Evolutionary conservation across 2,797 vertebrate genomes (phyloP).

Genomic region (Sebastes paucispinis): DNA sequence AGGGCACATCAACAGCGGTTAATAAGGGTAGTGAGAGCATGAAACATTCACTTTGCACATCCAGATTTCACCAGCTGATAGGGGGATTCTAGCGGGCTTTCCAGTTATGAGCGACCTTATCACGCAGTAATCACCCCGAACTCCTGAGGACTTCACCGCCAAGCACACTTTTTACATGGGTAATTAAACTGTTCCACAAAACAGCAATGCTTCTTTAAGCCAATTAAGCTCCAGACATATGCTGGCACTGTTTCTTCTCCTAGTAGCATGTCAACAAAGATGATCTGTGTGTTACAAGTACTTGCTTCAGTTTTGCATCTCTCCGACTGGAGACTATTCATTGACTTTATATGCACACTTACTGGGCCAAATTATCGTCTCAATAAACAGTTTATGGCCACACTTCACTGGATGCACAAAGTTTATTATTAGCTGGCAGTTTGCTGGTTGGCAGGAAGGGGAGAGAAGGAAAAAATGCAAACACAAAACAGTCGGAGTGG

Average conservation of each 20-base stretch:
- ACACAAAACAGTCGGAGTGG: conserved; percentile 69
- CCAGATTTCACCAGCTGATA: conserved; percentile 23
- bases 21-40: conserved; percentile 23
- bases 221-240: conserved; percentile 26
- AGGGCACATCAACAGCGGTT: conserved; percentile 14
- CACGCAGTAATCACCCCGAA: conserved; percentile 24
- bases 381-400: conserved; percentile 68
- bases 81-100: conserved; percentile 12
- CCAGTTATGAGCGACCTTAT: conserved; percentile 21
- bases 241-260: neutral
- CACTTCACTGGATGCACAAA: conserved; percentile 62
- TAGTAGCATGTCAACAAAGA: conserved; percentile 27
- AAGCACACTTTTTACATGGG: conserved; percentile 24
- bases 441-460: conserved; percentile 59
- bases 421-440: conserved; percentile 74
- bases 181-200: conserved; percentile 45
- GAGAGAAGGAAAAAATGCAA: conserved; percentile 57
- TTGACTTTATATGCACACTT: conserved; percentile 40
- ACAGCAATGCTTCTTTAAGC: conserved; percentile 15
- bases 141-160: conserved; percentile 20
- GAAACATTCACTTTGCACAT: conserved; percentile 31
- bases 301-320: conserved; percentile 34
- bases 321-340: conserved; percentile 49
- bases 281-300: conserved; percentile 17
- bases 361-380: conserved; percentile 58